A percentile compares a stretch with the other conserved stretches of the same genome.
These are phyloP conservation scores for Ptychoptera contaminata DNA, from an alignment of 2,888 invertebrate species.

Conservation along the genomic window DNA sequence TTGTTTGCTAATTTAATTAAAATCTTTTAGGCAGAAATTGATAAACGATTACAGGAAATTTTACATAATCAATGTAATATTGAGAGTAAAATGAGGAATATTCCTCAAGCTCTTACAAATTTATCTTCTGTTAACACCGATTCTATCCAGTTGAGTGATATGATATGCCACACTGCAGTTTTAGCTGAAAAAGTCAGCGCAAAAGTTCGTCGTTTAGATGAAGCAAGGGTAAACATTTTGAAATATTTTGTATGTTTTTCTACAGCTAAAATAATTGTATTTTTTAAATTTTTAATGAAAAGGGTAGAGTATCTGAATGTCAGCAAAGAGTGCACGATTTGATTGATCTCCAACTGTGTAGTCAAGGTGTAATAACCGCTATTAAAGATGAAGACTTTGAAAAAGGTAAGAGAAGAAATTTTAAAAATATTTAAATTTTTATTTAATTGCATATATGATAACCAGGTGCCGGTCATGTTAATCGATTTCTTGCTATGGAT, in stretches of 20 bases:
- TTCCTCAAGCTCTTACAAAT: constrained; percentile 68
- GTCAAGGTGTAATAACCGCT: constrained; percentile 92
- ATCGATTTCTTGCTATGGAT: constrained; percentile 86
- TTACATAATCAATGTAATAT: constrained; percentile 59
- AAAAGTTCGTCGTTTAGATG: constrained; percentile 85
- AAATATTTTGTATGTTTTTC: constrained; percentile 14
- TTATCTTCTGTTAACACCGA: constrained; percentile 63
- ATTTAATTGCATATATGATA: constrained; percentile 28
- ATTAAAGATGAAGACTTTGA: constrained; percentile 93
- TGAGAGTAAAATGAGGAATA: constrained; percentile 62
- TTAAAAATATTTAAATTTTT: constrained; percentile 16
- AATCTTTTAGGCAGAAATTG: constrained; percentile 45
- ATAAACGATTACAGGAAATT: constrained; percentile 51
- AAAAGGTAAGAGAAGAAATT: too few species aligned
- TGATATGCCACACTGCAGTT: constrained; percentile 74
- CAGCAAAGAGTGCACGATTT: constrained; percentile 89
- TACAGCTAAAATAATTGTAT: background rate
- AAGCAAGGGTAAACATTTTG: constrained; percentile 64
- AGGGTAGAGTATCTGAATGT: constrained; percentile 82
- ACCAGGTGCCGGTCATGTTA: constrained; percentile 90
- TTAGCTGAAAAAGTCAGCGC: constrained; percentile 89
- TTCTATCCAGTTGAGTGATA: constrained; percentile 63
- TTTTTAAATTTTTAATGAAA: constrained; percentile 24
- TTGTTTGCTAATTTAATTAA: constrained; percentile 1
- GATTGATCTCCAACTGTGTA: constrained; percentile 86